Evolutionary conservation across 1,140 invertebrate species (phyloP), one percentile per base, ranked within the genome.

Genomic region (Linepithema humile): DNA sequence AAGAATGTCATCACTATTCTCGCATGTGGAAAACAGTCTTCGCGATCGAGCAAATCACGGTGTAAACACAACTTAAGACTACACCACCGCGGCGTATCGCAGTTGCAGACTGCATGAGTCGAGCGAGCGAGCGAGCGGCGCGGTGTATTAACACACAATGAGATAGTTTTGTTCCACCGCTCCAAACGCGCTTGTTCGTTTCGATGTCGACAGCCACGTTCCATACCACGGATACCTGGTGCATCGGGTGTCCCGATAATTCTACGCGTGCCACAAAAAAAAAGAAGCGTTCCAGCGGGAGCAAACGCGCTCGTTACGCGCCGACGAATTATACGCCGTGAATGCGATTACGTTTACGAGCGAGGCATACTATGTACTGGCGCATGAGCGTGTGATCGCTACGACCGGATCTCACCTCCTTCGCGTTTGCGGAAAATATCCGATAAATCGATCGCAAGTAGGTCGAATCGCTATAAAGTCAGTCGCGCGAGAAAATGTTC

Each of bases 131-230:
- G 48, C 83, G 20, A 85, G 43, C 83, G 78, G 80, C 48, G 70
- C 85, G 86, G 86, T 89, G 88, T 94, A 94, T 94, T 94, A 94
- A 94, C 94, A 94, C 93, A 94, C 94, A 94, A 94, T 94, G 93
- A 94, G 93, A 94, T 94, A 94, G 93, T 94, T 94, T 94, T 94
- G 92, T 93, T 94, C 91, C 91, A 91, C 85, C 88, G 72, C 84
- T 88, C 88, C 87, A 35, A 55, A 57, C 48, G 90, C 87, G 89
- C 77, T 91, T 91, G 91, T 91, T 89, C 90, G 86, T 85, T 86
- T 90, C 87, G 85, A 84, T 88, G 83, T 89, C 89, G 83, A 86
- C 89, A 91, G 89, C 91, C 75, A 91, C 90, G 90, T 92, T 92
- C 92, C 92, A 90, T 90, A 90, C 90, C 80, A 86, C 82, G 87